A percentile compares a stretch with the other conserved stretches of the same genome.
Evolutionary conservation across 2,113 vertebrate genomes (phyloP).

Genomic region (Periophthalmus modestus): DNA sequence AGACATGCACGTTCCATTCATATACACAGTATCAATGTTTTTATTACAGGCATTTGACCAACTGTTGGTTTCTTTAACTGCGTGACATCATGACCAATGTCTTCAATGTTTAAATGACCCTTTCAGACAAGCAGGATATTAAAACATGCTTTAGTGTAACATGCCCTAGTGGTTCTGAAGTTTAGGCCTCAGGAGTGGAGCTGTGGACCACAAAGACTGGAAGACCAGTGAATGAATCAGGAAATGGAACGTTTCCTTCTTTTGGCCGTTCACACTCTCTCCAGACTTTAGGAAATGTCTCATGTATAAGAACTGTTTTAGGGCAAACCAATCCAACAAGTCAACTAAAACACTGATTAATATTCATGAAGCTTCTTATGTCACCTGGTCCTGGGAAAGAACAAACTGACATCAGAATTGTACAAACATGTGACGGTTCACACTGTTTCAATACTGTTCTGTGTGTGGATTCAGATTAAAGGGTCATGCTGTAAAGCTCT

Average conservation of each 20-base stretch:
- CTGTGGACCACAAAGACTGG: conserved; percentile 29
- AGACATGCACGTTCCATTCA: conserved; percentile 77
- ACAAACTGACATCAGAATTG: conserved; percentile 9
- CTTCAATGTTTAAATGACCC: conserved; percentile 49
- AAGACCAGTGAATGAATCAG: conserved; percentile 13
- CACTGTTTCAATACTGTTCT: conserved; percentile 24
- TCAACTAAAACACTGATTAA: conserved; percentile 10
- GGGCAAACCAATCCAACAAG: conserved; percentile 6
- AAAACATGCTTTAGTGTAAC: conserved; percentile 72
- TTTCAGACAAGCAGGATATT: conserved; percentile 66
- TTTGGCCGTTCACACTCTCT: conserved; percentile 5
- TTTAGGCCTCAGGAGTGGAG: conserved; percentile 27
- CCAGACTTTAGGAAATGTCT: conserved; percentile 45
- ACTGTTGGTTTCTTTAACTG: conserved; percentile 30
- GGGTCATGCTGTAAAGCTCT: conserved; percentile 69
- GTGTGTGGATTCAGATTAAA: conserved; percentile 70
- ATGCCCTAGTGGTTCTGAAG: conserved; percentile 55
- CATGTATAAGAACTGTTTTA: conserved; percentile 19
- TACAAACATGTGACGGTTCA: conserved; percentile 12
- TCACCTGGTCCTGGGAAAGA: not conserved
- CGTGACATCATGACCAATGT: conserved; percentile 9
- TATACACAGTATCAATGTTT: conserved; percentile 68
- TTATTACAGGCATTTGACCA: conserved; percentile 60
- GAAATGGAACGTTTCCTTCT: conserved; percentile 20
- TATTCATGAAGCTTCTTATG: not conserved